A percentile compares a stretch with the other conserved stretches of the same genome.
These are phyloP conservation scores for Magallana nippona DNA, from an alignment of 2,888 invertebrate genomes.

Conservation along the genomic window DNA sequence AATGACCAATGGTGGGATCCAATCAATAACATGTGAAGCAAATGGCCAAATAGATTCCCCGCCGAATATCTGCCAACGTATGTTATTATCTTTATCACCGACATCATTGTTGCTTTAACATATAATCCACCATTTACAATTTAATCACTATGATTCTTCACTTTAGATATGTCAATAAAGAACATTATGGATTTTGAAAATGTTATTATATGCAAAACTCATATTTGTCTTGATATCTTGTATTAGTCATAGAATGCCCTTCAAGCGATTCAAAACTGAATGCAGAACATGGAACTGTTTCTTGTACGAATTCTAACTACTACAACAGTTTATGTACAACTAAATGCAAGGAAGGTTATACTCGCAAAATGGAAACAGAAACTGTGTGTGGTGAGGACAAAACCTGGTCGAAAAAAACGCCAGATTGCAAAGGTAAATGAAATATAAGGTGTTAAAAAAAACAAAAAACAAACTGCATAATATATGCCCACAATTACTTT, in stretches of 20 bases:
- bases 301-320: background rate
- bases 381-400: constrained; percentile 26
- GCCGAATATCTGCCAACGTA: background rate
- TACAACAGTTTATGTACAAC: constrained; percentile 36
- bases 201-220: background rate
- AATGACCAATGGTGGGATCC: background rate
- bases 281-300: constrained; percentile 10
- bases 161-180: no score
- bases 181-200: background rate
- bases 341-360: constrained; percentile 20
- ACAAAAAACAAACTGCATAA: no score
- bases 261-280: background rate
- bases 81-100: background rate
- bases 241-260: constrained; percentile 2
- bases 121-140: no score
- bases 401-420: constrained; percentile 25
- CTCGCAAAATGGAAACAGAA: background rate
- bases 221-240: background rate
- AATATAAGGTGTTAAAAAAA: no score
- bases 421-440: constrained; percentile 32
- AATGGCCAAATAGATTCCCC: background rate
- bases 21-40: background rate
- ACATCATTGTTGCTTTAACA: background rate
- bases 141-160: no score
- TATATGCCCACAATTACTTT: no score